A percentile compares a stretch with the other conserved stretches of the same genome.
These are phyloP conservation scores for Mastomys coucha DNA, from an alignment of 2,113 vertebrate genomes.

Conservation along the genomic window DNA sequence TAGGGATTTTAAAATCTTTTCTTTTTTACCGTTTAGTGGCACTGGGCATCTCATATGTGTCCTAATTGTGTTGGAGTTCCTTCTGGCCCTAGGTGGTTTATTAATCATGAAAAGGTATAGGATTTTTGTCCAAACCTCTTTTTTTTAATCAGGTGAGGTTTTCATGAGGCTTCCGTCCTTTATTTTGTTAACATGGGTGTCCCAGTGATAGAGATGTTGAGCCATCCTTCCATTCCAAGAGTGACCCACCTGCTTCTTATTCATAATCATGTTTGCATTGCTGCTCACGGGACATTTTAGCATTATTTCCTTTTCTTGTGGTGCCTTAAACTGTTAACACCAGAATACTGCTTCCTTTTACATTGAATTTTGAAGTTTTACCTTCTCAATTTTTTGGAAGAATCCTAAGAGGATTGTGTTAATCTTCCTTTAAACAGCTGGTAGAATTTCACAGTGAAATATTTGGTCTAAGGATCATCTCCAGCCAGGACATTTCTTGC, in stretches of 20 bases:
- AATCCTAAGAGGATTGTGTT: neutral
- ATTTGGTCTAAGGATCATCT: neutral
- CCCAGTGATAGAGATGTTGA: neutral
- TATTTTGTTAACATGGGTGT: neutral
- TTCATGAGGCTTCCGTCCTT: neutral
- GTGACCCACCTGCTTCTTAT: neutral
- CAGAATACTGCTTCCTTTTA: neutral
- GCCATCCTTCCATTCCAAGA: neutral
- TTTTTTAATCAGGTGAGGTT: neutral
- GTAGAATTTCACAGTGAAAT: neutral
- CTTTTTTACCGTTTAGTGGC: neutral
- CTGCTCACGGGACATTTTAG: neutral
- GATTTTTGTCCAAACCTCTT: neutral
- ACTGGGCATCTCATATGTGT: neutral
- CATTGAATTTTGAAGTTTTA: neutral
- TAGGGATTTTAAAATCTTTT: neutral
- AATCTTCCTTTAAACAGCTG: neutral
- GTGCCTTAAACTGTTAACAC: neutral
- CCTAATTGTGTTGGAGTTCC: neutral
- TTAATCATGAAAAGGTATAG: neutral
- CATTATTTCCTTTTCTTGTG: neutral
- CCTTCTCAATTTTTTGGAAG: neutral
- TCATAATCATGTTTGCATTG: neutral
- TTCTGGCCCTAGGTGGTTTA: neutral
- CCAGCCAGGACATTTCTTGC: neutral